phyloP scores from a whole-genome alignment of 2,888 invertebrate species.

The Disparrhopalites patrizii region DNA sequence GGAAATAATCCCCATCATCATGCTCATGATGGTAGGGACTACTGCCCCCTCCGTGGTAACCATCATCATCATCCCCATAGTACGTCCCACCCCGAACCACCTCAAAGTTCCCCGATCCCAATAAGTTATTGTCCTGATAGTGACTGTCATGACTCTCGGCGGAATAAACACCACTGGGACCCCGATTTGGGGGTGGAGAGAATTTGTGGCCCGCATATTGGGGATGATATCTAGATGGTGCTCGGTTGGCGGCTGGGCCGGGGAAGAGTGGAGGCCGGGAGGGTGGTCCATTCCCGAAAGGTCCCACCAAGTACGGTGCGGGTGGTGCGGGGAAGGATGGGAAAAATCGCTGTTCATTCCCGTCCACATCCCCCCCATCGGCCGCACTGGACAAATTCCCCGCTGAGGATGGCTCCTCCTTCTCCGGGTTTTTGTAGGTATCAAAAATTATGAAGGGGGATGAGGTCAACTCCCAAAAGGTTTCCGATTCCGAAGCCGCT shows the following conservation, averaged over 20 bases:
- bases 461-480: slow-evolving; percentile 35
- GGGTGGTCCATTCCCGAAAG: slow-evolving; percentile 32
- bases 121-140: slow-evolving; percentile 58
- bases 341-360: slow-evolving; percentile 46
- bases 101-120: slow-evolving; percentile 81
- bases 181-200: slow-evolving; percentile 37
- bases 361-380: slow-evolving; percentile 32
- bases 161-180: slow-evolving; percentile 41
- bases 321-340: slow-evolving; percentile 42
- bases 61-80: slow-evolving; percentile 61
- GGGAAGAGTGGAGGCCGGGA: slow-evolving; percentile 45
- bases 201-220: slow-evolving; percentile 37
- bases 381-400: not conserved
- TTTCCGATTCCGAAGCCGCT: slow-evolving; percentile 34
- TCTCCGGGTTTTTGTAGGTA: slow-evolving; percentile 35
- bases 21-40: slow-evolving; percentile 77
- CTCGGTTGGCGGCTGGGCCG: slow-evolving; percentile 44
- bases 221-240: slow-evolving; percentile 44
- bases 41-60: slow-evolving; percentile 61
- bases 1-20: slow-evolving; percentile 59
- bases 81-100: slow-evolving; percentile 80
- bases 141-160: slow-evolving; percentile 51
- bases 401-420: not conserved
- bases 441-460: slow-evolving; percentile 39
- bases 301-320: slow-evolving; percentile 34